Percentiles rank a stretch among this genome's conserved stretches.
phyloP scores from a whole-genome alignment of 2,888 invertebrate species.

The Thymelicus acteon region DNA sequence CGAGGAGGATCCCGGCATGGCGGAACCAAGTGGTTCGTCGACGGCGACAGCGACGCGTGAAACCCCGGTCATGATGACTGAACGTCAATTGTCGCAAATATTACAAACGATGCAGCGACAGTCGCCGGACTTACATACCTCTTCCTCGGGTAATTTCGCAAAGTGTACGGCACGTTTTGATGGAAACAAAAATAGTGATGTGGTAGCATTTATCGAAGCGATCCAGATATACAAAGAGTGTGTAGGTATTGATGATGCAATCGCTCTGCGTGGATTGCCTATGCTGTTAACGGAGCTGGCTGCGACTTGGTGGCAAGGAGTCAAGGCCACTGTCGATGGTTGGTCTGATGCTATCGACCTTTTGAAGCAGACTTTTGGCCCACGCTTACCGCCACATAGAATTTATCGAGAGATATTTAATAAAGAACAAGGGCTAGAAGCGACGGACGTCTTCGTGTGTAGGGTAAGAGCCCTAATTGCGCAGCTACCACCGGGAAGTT shows the following conservation, averaged over 20 bases:
- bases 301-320: slow-evolving; percentile 42
- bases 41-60: too few species aligned
- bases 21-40: too few species aligned
- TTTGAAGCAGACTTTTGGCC: slow-evolving; percentile 7
- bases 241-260: slow-evolving; percentile 51
- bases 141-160: too few species aligned
- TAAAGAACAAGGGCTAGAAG: slow-evolving; percentile 26
- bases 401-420: slow-evolving; percentile 38
- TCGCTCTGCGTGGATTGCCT: slow-evolving; percentile 42
- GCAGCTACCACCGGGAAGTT: slow-evolving; percentile 31
- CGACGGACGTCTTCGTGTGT: slow-evolving; percentile 38
- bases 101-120: too few species aligned
- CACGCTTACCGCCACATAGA: slow-evolving; percentile 12
- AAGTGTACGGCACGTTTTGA: too few species aligned
- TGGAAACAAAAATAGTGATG: too few species aligned
- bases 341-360: slow-evolving; percentile 26
- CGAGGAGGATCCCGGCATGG: too few species aligned
- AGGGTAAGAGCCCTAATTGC: slow-evolving; percentile 37
- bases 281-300: slow-evolving; percentile 38
- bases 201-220: too few species aligned
- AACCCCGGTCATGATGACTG: too few species aligned
- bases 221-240: slow-evolving; percentile 47
- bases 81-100: too few species aligned
- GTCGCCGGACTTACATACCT: too few species aligned
- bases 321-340: slow-evolving; percentile 20